phyloP scores from a whole-genome alignment of 2,888 invertebrate genomes.

The Dinocampus coccinellae region DNA sequence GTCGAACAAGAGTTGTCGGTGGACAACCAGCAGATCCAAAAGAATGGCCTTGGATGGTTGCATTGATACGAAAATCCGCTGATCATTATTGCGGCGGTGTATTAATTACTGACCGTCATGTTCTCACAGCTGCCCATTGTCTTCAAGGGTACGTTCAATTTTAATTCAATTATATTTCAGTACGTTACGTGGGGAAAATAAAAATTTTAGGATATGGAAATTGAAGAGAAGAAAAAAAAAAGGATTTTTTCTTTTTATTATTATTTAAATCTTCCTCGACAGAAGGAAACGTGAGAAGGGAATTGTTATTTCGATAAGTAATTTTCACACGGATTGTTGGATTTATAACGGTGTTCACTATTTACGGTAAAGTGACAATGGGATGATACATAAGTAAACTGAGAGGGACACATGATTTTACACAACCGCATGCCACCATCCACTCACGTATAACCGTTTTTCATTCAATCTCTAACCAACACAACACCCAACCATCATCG shows the following conservation, averaged over 20 bases:
- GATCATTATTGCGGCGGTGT: slow-evolving; percentile 85
- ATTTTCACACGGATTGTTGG: neutral
- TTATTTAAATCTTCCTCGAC: too few relatives aligned
- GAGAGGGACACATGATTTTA: slow-evolving; percentile 19
- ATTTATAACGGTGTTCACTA: neutral
- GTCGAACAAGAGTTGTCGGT: slow-evolving; percentile 73
- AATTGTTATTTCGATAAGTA: too few relatives aligned
- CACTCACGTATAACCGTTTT: slow-evolving; percentile 20
- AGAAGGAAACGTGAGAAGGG: too few relatives aligned
- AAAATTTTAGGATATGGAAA: too few relatives aligned
- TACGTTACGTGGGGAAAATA: too few relatives aligned
- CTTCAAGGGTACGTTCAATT: slow-evolving; percentile 49
- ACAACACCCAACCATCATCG: neutral
- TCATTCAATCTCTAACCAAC: slow-evolving; percentile 6
- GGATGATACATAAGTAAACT: slow-evolving; percentile 25
- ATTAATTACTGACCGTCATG: slow-evolving; percentile 82
- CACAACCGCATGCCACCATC: slow-evolving; percentile 14
- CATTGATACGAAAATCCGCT: slow-evolving; percentile 75
- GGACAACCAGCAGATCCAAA: slow-evolving; percentile 75
- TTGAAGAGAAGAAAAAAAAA: too few relatives aligned
- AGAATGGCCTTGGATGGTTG: slow-evolving; percentile 91
- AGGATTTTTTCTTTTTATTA: neutral
- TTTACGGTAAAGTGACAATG: slow-evolving; percentile 31
- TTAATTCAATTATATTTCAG: too few relatives aligned
- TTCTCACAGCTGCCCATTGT: slow-evolving; percentile 85